Conservation (phyloP, 1,140 invertebrate genomes). For the Aradophagus sp. region DNA sequence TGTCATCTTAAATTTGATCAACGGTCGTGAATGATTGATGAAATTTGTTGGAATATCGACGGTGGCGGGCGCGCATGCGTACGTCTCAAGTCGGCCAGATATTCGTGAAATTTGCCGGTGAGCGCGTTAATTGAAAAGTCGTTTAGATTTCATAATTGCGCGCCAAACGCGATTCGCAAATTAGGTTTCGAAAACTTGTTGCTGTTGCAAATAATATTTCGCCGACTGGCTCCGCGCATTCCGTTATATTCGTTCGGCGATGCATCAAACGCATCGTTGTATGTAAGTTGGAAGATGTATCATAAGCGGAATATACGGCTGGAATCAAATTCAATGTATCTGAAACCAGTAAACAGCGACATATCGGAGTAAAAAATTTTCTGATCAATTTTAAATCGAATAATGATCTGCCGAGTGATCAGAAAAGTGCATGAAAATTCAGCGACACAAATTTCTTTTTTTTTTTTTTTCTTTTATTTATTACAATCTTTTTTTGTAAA, state of each 20-base stretch:
- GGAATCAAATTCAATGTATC: too few relatives aligned
- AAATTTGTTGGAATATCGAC: conserved; percentile 22
- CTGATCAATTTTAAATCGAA: too few relatives aligned
- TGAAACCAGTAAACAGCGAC: too few relatives aligned
- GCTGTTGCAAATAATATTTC: conserved; percentile 28
- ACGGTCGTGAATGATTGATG: conserved; percentile 18
- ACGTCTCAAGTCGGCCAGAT: neutral
- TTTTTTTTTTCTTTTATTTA: too few relatives aligned
- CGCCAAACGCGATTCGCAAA: conserved; percentile 4
- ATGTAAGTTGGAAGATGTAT: conserved; percentile 34
- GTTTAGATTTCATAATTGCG: conserved; percentile 7
- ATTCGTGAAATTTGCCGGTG: conserved; percentile 13
- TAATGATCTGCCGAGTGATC: too few relatives aligned
- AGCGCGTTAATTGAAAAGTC: conserved; percentile 14
- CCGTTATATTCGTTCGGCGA: conserved; percentile 25
- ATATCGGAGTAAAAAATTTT: too few relatives aligned
- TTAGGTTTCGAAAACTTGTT: conserved; percentile 27
- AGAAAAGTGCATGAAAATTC: too few relatives aligned
- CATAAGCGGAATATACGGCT: too few relatives aligned
- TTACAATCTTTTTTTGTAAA: too few relatives aligned
- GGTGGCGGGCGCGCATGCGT: neutral
- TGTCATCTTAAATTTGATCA: conserved; percentile 21
- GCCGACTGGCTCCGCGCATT: conserved; percentile 5
- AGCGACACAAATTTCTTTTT: too few relatives aligned
- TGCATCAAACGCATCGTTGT: conserved; percentile 25